Evolutionary conservation across 2,797 vertebrate genomes (phyloP), one percentile per base, ranked within the genome.

Genomic region (Bufotes viridis): DNA sequence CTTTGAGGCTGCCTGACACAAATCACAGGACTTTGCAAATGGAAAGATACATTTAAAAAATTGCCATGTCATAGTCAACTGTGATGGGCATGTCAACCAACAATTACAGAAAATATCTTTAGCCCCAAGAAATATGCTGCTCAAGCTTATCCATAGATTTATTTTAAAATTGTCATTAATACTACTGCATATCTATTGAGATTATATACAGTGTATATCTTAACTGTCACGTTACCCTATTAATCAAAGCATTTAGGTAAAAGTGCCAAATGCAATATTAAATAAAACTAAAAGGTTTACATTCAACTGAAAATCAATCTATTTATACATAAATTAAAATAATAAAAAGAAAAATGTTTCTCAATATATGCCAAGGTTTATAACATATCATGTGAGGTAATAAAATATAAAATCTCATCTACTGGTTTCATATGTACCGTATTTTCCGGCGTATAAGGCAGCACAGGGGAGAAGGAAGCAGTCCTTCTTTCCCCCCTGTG

Each of bases 371-470:
- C 1, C 17, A 34, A 63, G 42, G 80, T 49, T 81, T 51, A 81
- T 81, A 34, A 63, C 79, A 65, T 65, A 63, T 63, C 7, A 81
- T 51, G 34, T 24, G 42, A 81, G 63, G 34, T 24, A 65, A 81
- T 65, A 81, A 79, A 81, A 81, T 63, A 65, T 42, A 51, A 63
- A 63, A 81, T 63, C 58, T 81, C 18, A 80, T 80, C 58, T 20
- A 34, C 26, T 80, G 14, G 24, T 61, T 61, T 22, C 78, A 51
- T 60, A 6, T 53, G 8, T n/a, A n/a, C n/a, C n/a, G n/a, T n/a
- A n/a, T n/a, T n/a, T n/a, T n/a, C n/a, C n/a, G n/a, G n/a, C n/a
- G n/a, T n/a, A n/a, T n/a, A n/a, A n/a, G n/a, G n/a, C n/a, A n/a
- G n/a, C n/a, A n/a, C n/a, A n/a, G n/a, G n/a, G n/a, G n/a, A n/a